Conservation (phyloP, 2,888 invertebrate genomes). For the Anaspis maculata region DNA sequence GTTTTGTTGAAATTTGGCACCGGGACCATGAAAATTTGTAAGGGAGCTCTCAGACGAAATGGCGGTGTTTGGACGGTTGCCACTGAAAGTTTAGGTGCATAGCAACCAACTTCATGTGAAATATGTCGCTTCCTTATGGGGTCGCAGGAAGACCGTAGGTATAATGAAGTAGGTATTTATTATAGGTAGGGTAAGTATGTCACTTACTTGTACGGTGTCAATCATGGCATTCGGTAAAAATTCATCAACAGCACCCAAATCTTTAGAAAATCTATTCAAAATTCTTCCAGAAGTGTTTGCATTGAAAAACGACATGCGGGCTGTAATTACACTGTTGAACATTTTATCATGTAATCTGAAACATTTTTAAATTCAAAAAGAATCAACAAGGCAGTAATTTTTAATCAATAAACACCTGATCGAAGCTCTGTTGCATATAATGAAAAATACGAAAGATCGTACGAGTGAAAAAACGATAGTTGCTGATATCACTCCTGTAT, state of each 20-base stretch:
- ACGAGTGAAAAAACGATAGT: conserved; percentile 40
- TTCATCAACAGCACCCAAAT: conserved; percentile 53
- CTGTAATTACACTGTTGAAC: conserved; percentile 59
- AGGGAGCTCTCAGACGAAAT: too few relatives aligned
- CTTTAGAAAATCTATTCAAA: conserved; percentile 64
- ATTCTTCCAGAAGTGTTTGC: conserved; percentile 62
- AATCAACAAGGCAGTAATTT: too few relatives aligned
- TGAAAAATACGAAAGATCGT: conserved; percentile 48
- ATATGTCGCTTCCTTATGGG: too few relatives aligned
- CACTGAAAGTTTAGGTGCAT: too few relatives aligned
- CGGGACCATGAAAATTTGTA: too few relatives aligned
- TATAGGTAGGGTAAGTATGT: too few relatives aligned
- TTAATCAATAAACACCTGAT: too few relatives aligned
- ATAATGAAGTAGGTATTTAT: too few relatives aligned
- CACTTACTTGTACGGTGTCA: conserved; percentile 44
- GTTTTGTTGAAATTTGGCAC: too few relatives aligned
- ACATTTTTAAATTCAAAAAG: conserved; percentile 39
- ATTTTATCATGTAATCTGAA: conserved; percentile 64
- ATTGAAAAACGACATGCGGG: conserved; percentile 68
- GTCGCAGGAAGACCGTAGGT: too few relatives aligned
- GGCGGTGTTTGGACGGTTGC: too few relatives aligned
- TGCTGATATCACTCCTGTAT: conserved; percentile 36
- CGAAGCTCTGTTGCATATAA: conserved; percentile 56
- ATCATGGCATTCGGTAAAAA: conserved; percentile 43
- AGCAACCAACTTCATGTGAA: too few relatives aligned